Evolutionary conservation across 2,888 invertebrate genomes (phyloP), one percentile per base, ranked within the genome.

Genomic region (Temnothorax ravouxi): DNA sequence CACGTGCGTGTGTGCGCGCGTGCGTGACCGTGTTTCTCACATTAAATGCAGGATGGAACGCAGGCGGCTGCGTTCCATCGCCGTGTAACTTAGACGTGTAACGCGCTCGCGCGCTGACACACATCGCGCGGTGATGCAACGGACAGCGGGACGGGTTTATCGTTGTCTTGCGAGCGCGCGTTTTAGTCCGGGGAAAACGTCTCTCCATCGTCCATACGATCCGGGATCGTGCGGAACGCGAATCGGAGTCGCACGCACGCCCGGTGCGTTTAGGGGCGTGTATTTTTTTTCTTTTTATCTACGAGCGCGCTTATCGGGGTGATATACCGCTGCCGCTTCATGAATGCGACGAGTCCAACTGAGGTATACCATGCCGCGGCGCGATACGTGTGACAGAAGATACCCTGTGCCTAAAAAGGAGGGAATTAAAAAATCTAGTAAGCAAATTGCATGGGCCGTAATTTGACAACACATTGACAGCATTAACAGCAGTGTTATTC

Each of bases 81-180:
- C 5, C 9, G 25, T 41, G n/a, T 54, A 54, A 47, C 61, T 59
- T n/a, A 13, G 21, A 66, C n/a, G 25, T 67, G 25, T 9, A 44
- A 56, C 41, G 5, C 62, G 18, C 34, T 29, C 77, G 54, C 29
- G 21, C 47, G 54, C 77, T 66, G 77, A 77, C 56, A 67, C 77
- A 67, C 56, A 54, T 77, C 41, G 34, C 67, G 29, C 21, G 21
- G 15, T 56, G 56, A 77, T 56, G 54, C 54, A 76, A 52, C 25
- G 38, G 25, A 11, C 4, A 4, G 25, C 50, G 18, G 47, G 15
- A 9, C 41, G n/a, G 52, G 66, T 47, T 66, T 54, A 44, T 66
- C 41, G 41, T 66, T 18, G 18, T 59, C 66, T 34, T 11, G 34
- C 44, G 44, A 15, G 41, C 15, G 8, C 15, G 54, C n/a, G 56